phyloP scores from a whole-genome alignment of 2,797 vertebrate genomes.

The Characodon lateralis region DNA sequence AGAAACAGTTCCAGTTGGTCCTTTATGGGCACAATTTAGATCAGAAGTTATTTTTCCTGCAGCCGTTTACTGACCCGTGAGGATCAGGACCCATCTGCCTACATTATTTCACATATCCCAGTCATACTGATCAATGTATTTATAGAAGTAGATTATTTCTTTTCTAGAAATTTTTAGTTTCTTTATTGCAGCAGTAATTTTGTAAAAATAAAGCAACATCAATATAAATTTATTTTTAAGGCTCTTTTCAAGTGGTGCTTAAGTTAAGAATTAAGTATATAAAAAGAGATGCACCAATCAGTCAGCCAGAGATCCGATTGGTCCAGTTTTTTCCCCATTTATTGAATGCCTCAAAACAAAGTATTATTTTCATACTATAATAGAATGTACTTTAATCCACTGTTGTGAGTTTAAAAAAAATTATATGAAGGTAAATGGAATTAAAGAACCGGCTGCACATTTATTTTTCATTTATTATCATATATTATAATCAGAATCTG shows the following conservation, averaged over 20 bases:
- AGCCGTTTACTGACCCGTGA: too few relatives aligned
- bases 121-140: too few relatives aligned
- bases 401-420: background rate
- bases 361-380: background rate
- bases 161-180: too few relatives aligned
- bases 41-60: too few relatives aligned
- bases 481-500: background rate
- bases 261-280: background rate
- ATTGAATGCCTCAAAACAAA: background rate
- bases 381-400: background rate
- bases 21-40: too few relatives aligned
- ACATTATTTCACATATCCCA: too few relatives aligned
- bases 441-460: background rate
- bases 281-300: background rate
- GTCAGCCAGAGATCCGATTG: background rate
- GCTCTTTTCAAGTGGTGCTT: background rate
- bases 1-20: too few relatives aligned
- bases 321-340: background rate
- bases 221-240: background rate
- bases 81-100: too few relatives aligned
- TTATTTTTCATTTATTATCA: background rate
- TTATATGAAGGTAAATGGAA: background rate
- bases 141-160: too few relatives aligned
- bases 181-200: too few relatives aligned
- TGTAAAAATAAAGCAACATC: too few relatives aligned